Base-by-base conservation (phyloP, 2,888 invertebrate species). In the Prenolepis imparis region DNA sequence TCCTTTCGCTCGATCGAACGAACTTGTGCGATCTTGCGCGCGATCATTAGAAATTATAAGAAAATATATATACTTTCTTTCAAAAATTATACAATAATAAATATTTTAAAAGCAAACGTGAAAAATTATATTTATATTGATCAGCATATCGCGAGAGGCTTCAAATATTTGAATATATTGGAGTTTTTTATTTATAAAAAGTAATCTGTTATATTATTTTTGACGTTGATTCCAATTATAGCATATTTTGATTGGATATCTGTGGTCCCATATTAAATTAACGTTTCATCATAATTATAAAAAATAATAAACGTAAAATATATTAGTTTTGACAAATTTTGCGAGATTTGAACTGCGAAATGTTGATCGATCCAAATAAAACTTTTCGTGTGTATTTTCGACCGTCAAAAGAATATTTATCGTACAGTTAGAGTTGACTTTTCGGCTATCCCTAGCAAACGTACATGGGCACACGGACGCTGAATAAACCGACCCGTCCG, bases 401-500 rank as follows among this genome's bases (percentile, higher is more conserved):
- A 36, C 18, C 55, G 28, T 21, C 18, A 39, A 32, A 41, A 36
- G 57, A 64, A 44, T 63, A 41, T 73, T 72, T 55, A 66, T 8
- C 36, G 64, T 63, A n/a, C 48, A 44, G 64, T 66, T 21, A 66
- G 28, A 44, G 75, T 77, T 77, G 75, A 77, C 66, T 77, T 77
- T 77, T 66, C 75, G 66, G 18, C 77, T 48, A 48, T 77, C 39
- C 36, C 41, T 32, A 3, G 44, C 21, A 24, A 61, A 73, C 28
- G 41, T 39, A 44, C 41, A 11, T 2, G 44, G 57, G 57, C 32
- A 44, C 48, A 70, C 57, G 59, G 32, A 21, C 61, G 57, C 82
- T 74, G 74, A 75, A 68, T 61, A 84, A 82, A 82, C 72, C 48
- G 55, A 66, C 77, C 70, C 70, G 41, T 15, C 55, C 57, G 24